These are phyloP conservation scores for Chionomys nivalis DNA, from an alignment of 2,113 vertebrate genomes.

Conservation along the genomic window DNA sequence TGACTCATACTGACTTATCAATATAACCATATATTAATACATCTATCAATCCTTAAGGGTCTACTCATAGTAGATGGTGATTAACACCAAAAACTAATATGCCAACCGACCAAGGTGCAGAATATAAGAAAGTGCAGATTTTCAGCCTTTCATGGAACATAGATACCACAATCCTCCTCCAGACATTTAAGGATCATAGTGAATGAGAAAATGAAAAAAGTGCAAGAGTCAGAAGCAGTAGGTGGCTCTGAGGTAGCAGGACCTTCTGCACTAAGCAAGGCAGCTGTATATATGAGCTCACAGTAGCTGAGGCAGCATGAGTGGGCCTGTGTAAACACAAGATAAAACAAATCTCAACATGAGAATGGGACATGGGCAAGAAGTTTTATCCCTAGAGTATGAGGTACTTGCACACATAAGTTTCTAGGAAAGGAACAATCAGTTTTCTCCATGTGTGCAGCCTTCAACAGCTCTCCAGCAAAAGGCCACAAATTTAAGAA, in stretches of 20 bases:
- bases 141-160: background rate
- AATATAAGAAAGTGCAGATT: background rate
- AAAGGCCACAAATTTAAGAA: background rate
- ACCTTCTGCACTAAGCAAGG: background rate
- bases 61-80: background rate
- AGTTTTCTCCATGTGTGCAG: background rate
- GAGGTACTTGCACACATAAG: background rate
- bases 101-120: background rate
- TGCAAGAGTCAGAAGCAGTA: background rate
- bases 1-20: background rate
- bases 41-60: background rate
- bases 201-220: background rate
- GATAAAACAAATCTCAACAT: background rate
- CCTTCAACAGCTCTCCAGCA: background rate
- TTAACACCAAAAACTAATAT: background rate
- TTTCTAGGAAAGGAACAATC: background rate
- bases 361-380: background rate
- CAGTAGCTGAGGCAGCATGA: background rate
- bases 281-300: background rate
- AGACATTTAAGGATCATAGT: background rate
- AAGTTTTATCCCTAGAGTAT: background rate
- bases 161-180: background rate
- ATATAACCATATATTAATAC: background rate
- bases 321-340: background rate
- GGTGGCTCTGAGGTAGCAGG: background rate